phyloP scores from a whole-genome alignment of 2,797 vertebrate genomes.

The Vireo griseus region DNA sequence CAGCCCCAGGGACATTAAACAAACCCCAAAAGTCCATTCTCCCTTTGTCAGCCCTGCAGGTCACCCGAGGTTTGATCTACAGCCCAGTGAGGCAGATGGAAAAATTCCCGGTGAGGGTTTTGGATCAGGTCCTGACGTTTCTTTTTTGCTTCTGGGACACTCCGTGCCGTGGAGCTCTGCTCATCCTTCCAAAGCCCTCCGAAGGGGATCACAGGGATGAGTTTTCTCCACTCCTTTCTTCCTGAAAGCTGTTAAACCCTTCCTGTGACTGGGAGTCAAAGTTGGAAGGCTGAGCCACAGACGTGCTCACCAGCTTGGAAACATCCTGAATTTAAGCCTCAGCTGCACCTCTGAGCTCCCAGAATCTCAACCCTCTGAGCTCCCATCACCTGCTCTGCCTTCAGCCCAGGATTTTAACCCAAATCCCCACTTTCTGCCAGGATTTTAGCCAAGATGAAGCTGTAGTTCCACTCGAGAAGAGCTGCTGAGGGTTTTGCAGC shows the following conservation, averaged over 20 bases:
- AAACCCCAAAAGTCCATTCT: slow-evolving; percentile 30
- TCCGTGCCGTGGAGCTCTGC: accelerated
- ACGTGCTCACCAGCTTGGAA: background rate
- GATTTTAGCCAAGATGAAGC: background rate
- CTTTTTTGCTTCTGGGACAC: accelerated
- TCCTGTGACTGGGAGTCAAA: accelerated
- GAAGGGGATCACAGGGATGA: accelerated
- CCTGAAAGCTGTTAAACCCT: background rate
- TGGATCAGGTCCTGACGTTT: background rate
- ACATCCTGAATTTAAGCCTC: background rate
- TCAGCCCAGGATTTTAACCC: background rate
- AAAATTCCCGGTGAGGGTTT: background rate
- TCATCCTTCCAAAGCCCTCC: background rate
- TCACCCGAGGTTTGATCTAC: slow-evolving; percentile 22
- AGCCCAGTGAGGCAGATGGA: background rate
- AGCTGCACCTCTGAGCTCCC: background rate
- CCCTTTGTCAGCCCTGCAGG: slow-evolving; percentile 2
- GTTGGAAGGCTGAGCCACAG: background rate
- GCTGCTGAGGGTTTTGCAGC: background rate
- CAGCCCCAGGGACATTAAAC: slow-evolving; percentile 43
- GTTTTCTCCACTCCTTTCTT: background rate
- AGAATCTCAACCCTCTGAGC: background rate
- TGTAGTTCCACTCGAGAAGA: background rate
- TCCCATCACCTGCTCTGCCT: background rate
- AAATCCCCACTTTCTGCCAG: background rate